Evolutionary conservation across 2,113 vertebrate genomes (phyloP).

Genomic region (Azemiops feae): DNA sequence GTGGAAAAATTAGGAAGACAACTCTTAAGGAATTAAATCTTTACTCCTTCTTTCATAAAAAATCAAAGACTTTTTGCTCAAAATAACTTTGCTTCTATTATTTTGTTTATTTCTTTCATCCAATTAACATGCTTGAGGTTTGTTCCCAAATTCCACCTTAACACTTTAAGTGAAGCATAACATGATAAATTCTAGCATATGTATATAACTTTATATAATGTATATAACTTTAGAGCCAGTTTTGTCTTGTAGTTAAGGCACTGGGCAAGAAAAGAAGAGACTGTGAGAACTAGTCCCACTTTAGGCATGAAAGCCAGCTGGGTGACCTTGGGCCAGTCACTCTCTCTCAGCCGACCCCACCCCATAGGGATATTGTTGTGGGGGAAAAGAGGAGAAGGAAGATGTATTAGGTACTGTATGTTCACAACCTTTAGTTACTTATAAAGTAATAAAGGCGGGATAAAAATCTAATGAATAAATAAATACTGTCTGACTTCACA

Average conservation of each 20-base stretch:
- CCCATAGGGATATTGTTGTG: not conserved
- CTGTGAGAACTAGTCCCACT: not conserved
- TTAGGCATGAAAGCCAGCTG: not conserved
- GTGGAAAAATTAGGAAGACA: not conserved
- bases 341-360: not conserved
- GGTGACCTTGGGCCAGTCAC: not conserved
- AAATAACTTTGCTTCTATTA: not conserved
- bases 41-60: not conserved
- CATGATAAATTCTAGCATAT: not conserved
- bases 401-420: not conserved
- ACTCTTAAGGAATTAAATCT: not conserved
- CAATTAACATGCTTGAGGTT: not conserved
- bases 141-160: not conserved
- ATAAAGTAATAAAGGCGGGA: not conserved
- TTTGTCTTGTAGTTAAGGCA: not conserved
- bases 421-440: not conserved
- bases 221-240: not conserved
- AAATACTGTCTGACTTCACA: not conserved
- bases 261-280: not conserved
- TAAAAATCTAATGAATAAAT: not conserved
- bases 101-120: not conserved
- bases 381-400: not conserved
- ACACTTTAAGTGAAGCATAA: not conserved
- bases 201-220: not conserved
- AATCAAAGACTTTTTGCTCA: not conserved